These are phyloP conservation scores for Salarias fasciatus DNA, from an alignment of 2,797 vertebrate genomes.

Conservation along the genomic window DNA sequence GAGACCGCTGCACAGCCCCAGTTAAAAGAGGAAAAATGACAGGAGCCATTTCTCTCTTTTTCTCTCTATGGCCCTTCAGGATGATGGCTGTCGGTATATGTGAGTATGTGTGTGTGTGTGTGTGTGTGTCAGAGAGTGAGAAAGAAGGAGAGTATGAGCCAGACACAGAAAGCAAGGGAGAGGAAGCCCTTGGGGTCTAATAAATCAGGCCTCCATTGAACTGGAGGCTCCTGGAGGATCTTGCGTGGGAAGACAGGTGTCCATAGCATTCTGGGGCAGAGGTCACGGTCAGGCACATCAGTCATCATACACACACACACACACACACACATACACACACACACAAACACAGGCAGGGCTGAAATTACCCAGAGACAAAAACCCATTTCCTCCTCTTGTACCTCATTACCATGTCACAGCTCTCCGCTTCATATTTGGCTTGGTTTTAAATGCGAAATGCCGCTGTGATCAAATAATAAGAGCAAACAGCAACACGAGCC, in stretches of 20 bases:
- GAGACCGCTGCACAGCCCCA: constrained; percentile 62
- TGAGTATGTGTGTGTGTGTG: constrained; percentile 19
- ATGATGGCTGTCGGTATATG: constrained; percentile 48
- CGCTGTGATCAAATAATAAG: constrained; percentile 63
- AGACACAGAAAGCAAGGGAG: constrained; percentile 32
- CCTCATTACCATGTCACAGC: constrained; percentile 57
- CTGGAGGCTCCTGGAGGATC: constrained; percentile 59
- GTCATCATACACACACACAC: constrained; percentile 39
- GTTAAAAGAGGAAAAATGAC: constrained; percentile 77
- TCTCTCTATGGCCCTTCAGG: constrained; percentile 65
- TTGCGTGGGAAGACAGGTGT: constrained; percentile 78
- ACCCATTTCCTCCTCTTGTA: constrained; percentile 53
- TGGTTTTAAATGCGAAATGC: constrained; percentile 55
- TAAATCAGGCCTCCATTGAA: constrained; percentile 75
- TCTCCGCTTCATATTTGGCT: constrained; percentile 56
- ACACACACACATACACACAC: background rate
- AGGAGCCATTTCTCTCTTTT: constrained; percentile 73
- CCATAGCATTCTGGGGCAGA: constrained; percentile 65
- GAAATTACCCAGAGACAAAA: constrained; percentile 59
- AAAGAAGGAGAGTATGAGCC: constrained; percentile 31
- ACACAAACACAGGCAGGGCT: constrained; percentile 23
- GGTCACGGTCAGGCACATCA: constrained; percentile 66
- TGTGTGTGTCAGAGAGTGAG: constrained; percentile 20
- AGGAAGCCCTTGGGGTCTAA: constrained; percentile 70
- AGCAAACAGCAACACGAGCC: constrained; percentile 21